Evolutionary conservation across 1,140 invertebrate genomes (phyloP).

Genomic region (Drosophila navojoa): DNA sequence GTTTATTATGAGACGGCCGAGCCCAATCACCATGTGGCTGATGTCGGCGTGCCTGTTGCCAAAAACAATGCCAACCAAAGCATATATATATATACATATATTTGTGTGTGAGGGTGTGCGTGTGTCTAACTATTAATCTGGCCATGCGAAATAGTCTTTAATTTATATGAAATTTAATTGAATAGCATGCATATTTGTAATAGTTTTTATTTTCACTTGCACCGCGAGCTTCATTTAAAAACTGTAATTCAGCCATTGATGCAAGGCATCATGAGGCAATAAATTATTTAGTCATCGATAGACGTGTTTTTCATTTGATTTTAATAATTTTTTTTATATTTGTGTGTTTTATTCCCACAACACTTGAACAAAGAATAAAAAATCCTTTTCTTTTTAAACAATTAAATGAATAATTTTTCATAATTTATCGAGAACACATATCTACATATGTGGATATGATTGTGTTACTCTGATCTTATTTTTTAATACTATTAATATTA

Average conservation of each 20-base stretch:
- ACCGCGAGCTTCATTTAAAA: neutral
- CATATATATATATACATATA: too few relatives aligned
- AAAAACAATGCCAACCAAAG: conserved; percentile 60
- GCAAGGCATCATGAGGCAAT: neutral
- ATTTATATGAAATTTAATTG: conserved; percentile 68
- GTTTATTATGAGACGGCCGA: conserved; percentile 65
- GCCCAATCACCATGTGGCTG: conserved; percentile 17
- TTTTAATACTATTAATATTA: too few relatives aligned
- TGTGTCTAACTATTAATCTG: conserved; percentile 56
- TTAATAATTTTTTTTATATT: too few relatives aligned
- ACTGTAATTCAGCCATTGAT: neutral
- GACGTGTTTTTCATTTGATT: too few relatives aligned
- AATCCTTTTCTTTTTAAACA: too few relatives aligned
- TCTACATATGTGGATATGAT: too few relatives aligned
- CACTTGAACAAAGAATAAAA: too few relatives aligned
- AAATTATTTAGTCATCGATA: neutral
- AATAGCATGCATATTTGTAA: conserved; percentile 25
- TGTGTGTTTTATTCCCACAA: too few relatives aligned
- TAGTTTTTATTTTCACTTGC: neutral
- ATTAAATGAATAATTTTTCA: too few relatives aligned
- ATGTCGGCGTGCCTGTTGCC: conserved; percentile 18
- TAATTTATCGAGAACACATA: too few relatives aligned
- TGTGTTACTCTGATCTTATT: too few relatives aligned
- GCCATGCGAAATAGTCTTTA: conserved; percentile 57
- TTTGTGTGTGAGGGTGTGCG: neutral